These are phyloP conservation scores for Procavia capensis DNA, from an alignment of 2,113 vertebrate genomes.

Conservation along the genomic window DNA sequence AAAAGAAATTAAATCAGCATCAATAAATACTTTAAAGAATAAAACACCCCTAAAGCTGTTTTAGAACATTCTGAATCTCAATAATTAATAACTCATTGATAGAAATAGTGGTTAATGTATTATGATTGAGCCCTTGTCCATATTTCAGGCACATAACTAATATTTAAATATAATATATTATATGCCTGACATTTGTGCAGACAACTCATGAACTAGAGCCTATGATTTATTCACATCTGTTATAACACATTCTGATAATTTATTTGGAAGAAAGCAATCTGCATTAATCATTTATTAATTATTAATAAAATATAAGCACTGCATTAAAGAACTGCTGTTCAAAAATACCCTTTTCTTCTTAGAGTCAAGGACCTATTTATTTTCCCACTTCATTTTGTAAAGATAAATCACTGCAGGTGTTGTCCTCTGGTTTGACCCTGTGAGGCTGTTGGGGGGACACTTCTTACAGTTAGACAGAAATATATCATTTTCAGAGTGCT, in stretches of 20 bases:
- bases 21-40: slow-evolving; percentile 78
- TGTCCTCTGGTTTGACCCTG: slow-evolving; percentile 50
- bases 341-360: slow-evolving; percentile 71
- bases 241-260: slow-evolving; percentile 82
- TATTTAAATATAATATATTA: slow-evolving; percentile 82
- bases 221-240: slow-evolving; percentile 82
- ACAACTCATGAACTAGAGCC: slow-evolving; percentile 68
- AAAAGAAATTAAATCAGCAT: slow-evolving; percentile 62
- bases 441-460: not conserved
- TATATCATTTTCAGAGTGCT: not conserved
- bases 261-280: slow-evolving; percentile 77
- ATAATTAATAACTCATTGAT: slow-evolving; percentile 43
- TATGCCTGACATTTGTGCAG: slow-evolving; percentile 79
- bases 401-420: slow-evolving; percentile 30
- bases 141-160: slow-evolving; percentile 80
- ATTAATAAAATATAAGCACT: slow-evolving; percentile 81
- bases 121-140: slow-evolving; percentile 35
- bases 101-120: slow-evolving; percentile 61
- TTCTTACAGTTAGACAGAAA: not conserved
- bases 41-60: slow-evolving; percentile 70
- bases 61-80: slow-evolving; percentile 61
- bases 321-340: slow-evolving; percentile 69
- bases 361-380: slow-evolving; percentile 51
- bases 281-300: slow-evolving; percentile 87
- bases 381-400: slow-evolving; percentile 52